Percentiles rank a stretch among this genome's conserved stretches.
These are phyloP conservation scores for Brenthis ino DNA, from an alignment of 2,888 invertebrate genomes.

Conservation along the genomic window DNA sequence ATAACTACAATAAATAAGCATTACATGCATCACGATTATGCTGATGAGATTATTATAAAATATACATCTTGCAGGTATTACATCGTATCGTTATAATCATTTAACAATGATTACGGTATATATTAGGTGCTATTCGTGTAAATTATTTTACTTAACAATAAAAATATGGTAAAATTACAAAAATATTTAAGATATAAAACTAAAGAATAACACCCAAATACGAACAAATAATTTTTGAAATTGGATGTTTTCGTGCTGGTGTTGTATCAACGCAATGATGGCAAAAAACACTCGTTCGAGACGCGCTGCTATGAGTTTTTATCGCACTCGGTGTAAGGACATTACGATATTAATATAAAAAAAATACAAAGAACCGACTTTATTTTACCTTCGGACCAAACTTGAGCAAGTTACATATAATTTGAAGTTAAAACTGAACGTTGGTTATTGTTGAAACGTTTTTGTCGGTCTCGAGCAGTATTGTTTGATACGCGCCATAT, in stretches of 20 bases:
- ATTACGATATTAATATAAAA: neutral
- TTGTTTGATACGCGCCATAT: neutral
- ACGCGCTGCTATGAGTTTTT: neutral
- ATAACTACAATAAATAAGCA: no score
- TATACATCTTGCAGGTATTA: no score
- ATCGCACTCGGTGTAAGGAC: neutral
- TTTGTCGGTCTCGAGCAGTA: neutral
- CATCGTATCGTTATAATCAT: no score
- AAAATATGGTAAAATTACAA: no score
- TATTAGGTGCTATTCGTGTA: no score
- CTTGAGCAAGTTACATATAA: neutral
- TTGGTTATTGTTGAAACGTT: neutral
- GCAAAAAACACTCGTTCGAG: constrained; percentile 1
- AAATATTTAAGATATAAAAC: no score
- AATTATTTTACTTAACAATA: no score
- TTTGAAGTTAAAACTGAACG: no score
- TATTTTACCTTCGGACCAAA: no score
- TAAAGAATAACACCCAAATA: neutral
- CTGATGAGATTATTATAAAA: no score
- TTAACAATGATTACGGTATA: no score
- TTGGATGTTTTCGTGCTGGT: neutral
- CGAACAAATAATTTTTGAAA: neutral
- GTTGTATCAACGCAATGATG: neutral
- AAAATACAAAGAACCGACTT: neutral
- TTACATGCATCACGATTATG: no score